Conservation (phyloP, 2,888 invertebrate genomes). For the Clistopyga incitator region DNA sequence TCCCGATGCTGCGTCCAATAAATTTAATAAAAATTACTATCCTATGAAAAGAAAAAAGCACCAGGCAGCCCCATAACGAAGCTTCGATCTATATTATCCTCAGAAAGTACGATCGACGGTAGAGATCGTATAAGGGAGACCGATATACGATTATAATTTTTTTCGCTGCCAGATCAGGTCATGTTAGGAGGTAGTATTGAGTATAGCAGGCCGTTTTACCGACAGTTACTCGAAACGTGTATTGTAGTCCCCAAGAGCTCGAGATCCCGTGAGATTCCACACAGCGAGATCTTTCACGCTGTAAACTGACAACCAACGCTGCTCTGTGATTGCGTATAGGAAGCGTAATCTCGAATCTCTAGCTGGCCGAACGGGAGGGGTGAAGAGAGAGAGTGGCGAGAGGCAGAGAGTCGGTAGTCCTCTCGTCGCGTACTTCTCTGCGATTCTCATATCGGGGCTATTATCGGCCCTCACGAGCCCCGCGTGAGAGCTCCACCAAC, state of each 20-base stretch:
- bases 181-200: not conserved
- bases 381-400: not conserved
- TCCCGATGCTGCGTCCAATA: no score
- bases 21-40: no score
- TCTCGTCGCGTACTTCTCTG: constrained; percentile 39
- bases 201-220: constrained; percentile 3
- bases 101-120: not conserved
- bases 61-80: not conserved
- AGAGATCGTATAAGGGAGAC: constrained; percentile 5
- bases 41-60: not conserved
- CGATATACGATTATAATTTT: constrained; percentile 17
- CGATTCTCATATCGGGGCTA: constrained; percentile 73
- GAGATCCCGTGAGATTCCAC: constrained; percentile 50
- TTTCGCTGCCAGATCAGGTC: not conserved
- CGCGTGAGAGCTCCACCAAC: constrained; percentile 44
- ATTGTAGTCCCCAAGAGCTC: constrained; percentile 27
- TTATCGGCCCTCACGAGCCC: constrained; percentile 74
- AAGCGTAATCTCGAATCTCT: constrained; percentile 78
- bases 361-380: constrained; percentile 48
- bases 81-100: constrained; percentile 6
- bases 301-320: constrained; percentile 54
- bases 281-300: constrained; percentile 49
- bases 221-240: constrained; percentile 26
- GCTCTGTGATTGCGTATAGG: constrained; percentile 69
- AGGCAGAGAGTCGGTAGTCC: constrained; percentile 21